These are phyloP conservation scores for Panthera leo DNA, from an alignment of 2,113 vertebrate species.

Conservation along the genomic window DNA sequence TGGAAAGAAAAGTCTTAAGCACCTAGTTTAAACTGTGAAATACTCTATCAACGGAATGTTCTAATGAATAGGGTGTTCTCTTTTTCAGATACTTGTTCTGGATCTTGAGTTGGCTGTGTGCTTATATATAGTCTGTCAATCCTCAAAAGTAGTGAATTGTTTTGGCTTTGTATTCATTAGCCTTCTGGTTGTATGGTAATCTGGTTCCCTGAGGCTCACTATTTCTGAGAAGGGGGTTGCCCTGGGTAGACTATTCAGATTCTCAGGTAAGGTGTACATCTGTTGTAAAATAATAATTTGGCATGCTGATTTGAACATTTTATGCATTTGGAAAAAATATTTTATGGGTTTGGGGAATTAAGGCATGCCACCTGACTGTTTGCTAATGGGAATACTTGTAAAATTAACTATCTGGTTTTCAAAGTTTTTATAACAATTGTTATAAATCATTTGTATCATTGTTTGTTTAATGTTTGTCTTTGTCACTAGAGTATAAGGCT, in stretches of 20 bases:
- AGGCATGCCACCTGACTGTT: neutral
- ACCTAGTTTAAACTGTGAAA: neutral
- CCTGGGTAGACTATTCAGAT: neutral
- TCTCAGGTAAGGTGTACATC: neutral
- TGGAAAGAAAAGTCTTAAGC: neutral
- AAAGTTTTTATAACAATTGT: neutral
- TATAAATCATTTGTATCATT: neutral
- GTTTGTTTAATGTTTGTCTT: constrained; percentile 19
- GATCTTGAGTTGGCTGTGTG: neutral
- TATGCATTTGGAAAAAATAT: neutral
- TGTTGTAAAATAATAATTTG: constrained; percentile 9
- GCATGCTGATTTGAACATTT: neutral
- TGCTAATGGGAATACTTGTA: neutral
- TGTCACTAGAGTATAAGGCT: neutral
- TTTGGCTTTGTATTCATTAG: constrained; percentile 17
- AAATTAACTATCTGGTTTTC: neutral
- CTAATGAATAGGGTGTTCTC: neutral
- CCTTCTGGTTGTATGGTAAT: neutral
- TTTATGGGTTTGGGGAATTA: neutral
- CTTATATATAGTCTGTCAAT: neutral
- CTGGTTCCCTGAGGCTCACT: constrained; percentile 7
- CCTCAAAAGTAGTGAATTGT: constrained; percentile 11
- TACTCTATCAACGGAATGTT: neutral
- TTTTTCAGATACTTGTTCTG: neutral
- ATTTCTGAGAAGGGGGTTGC: neutral